Conservation (phyloP, 2,113 vertebrate genomes). For the Polyodon spathula region DNA sequence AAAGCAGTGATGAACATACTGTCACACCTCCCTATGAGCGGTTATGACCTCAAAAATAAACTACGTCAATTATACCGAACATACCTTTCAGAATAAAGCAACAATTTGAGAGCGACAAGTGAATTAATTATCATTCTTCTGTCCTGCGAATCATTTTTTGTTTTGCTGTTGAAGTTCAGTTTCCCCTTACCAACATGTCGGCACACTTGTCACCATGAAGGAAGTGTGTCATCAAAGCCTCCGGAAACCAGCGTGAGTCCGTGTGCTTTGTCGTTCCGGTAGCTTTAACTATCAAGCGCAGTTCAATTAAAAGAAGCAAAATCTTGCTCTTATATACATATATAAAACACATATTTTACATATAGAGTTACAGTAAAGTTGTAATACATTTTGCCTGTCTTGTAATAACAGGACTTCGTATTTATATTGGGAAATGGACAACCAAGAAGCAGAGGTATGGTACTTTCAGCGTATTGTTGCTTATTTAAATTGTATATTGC, state of each 20-base stretch:
- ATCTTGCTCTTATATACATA: background rate
- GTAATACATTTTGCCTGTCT: constrained; percentile 1
- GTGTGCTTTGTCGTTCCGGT: constrained; percentile 11
- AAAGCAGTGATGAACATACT: too few relatives aligned
- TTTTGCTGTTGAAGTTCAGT: too few relatives aligned
- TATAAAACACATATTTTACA: background rate
- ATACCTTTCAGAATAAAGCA: too few relatives aligned
- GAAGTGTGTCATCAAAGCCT: background rate
- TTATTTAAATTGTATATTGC: background rate
- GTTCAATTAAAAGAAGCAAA: background rate
- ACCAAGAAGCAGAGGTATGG: constrained; percentile 37
- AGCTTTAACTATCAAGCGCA: background rate
- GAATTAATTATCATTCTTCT: too few relatives aligned
- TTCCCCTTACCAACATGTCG: background rate
- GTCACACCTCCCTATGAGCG: too few relatives aligned
- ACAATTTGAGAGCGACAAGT: too few relatives aligned
- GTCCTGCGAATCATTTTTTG: background rate
- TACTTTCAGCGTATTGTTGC: background rate
- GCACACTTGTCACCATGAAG: background rate
- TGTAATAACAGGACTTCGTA: constrained; percentile 14
- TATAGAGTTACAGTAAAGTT: background rate
- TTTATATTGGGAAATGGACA: constrained; percentile 31
- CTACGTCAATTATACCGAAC: too few relatives aligned
- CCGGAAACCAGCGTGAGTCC: constrained; percentile 2
- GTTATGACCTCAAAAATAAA: too few relatives aligned